phyloP scores from a whole-genome alignment of 1,140 invertebrate species.

The Odontomachus brunneus region DNA sequence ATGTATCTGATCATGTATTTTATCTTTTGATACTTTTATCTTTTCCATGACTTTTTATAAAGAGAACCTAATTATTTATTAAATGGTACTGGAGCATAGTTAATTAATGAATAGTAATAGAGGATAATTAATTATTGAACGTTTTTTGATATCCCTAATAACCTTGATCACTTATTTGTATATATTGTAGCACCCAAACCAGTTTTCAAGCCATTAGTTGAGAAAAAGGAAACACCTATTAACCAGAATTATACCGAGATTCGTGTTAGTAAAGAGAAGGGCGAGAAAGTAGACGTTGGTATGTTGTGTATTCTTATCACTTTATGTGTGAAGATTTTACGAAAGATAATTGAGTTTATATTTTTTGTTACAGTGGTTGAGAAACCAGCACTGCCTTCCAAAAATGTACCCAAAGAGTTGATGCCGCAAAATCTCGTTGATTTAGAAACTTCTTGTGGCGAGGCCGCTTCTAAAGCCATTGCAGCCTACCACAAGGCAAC shows the following conservation, averaged over 20 bases:
- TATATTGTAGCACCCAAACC: constrained; percentile 81
- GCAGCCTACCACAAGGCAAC: constrained; percentile 86
- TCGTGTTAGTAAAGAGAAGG: constrained; percentile 80
- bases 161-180: constrained; percentile 64
- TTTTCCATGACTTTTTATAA: not conserved
- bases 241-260: constrained; percentile 79
- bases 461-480: constrained; percentile 86
- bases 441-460: constrained; percentile 86
- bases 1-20: too few relatives aligned
- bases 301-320: constrained; percentile 68
- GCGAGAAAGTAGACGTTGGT: constrained; percentile 82
- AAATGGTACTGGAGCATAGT: too few relatives aligned
- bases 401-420: constrained; percentile 69
- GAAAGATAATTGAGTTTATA: not conserved
- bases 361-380: constrained; percentile 71
- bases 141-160: constrained; percentile 66
- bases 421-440: constrained; percentile 84
- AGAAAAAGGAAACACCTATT: constrained; percentile 72
- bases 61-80: constrained; percentile 18
- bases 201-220: constrained; percentile 79
- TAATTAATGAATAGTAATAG: too few relatives aligned
- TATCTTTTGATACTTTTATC: too few relatives aligned
- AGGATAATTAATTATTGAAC: not conserved
- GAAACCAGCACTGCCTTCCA: constrained; percentile 69
- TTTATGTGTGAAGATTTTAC: not conserved